These are phyloP conservation scores for Fragum whitleyi DNA, from an alignment of 2,888 invertebrate species.

Conservation along the genomic window DNA sequence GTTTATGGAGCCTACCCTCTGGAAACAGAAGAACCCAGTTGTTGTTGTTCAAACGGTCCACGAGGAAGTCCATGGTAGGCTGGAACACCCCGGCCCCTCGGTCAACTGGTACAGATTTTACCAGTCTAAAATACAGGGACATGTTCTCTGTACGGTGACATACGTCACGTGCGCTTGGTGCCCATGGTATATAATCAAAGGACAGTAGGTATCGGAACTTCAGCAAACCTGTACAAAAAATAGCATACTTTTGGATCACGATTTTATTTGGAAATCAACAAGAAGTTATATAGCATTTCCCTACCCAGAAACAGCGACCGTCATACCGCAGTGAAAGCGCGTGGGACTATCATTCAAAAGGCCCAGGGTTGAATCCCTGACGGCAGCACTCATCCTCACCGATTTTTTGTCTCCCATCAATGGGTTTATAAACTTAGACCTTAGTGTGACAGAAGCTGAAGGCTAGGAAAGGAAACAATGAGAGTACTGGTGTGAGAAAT, in stretches of 20 bases:
- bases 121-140: slow-evolving; percentile 11
- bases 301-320: too few relatives aligned
- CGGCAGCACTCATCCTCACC: too few relatives aligned
- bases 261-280: too few relatives aligned
- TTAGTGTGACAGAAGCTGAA: too few relatives aligned
- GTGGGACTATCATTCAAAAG: too few relatives aligned
- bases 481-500: too few relatives aligned
- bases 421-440: too few relatives aligned
- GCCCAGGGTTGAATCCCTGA: too few relatives aligned
- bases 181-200: not conserved
- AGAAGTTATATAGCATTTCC: too few relatives aligned
- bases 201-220: not conserved
- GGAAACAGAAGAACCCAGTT: slow-evolving; percentile 36
- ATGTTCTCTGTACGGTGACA: not conserved
- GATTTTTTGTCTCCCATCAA: too few relatives aligned
- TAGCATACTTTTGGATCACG: not conserved
- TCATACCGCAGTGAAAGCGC: too few relatives aligned
- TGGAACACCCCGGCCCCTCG: slow-evolving; percentile 25
- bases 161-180: slow-evolving; percentile 2
- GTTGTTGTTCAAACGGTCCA: slow-evolving; percentile 11
- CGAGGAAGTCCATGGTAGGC: slow-evolving; percentile 16
- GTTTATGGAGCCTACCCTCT: slow-evolving; percentile 20
- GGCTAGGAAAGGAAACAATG: too few relatives aligned
- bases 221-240: not conserved
- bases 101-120: slow-evolving; percentile 25